Evolutionary conservation across 1,140 invertebrate genomes (phyloP).

Genomic region (Drosophila athabasca): DNA sequence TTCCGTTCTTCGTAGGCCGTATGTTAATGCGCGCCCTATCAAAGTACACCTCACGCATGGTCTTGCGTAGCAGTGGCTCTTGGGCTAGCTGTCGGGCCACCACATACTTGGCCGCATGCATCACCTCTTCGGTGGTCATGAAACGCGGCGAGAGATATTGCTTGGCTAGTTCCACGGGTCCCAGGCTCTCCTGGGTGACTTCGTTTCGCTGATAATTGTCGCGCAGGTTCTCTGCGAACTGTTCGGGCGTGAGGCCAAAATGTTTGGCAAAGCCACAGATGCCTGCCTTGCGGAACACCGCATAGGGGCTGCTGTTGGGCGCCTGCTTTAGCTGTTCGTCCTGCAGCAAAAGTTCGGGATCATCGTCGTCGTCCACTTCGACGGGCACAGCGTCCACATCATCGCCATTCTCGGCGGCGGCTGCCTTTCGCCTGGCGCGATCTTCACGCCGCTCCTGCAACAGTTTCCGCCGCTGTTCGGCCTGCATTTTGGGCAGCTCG

Average conservation of each 20-base stretch:
- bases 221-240: constrained; percentile 98
- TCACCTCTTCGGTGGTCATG: constrained; percentile 88
- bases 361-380: constrained; percentile 85
- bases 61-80: constrained; percentile 94
- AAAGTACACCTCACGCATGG: constrained; percentile 94
- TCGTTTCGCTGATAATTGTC: constrained; percentile 99
- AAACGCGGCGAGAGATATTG: constrained; percentile 87
- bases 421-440: constrained; percentile 83
- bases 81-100: constrained; percentile 96
- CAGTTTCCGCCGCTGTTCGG: constrained; percentile 87
- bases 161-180: constrained; percentile 92
- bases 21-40: constrained; percentile 94
- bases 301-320: constrained; percentile 93
- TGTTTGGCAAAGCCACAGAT: constrained; percentile 94
- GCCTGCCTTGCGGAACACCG: constrained; percentile 92
- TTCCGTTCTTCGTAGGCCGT: constrained; percentile 94
- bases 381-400: constrained; percentile 84
- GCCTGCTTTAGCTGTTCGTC: constrained; percentile 91
- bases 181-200: constrained; percentile 94
- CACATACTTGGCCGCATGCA: constrained; percentile 96
- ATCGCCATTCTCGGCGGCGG: constrained; percentile 83
- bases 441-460: constrained; percentile 86
- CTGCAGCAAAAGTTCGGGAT: constrained; percentile 85
- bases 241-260: constrained; percentile 97
- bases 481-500: constrained; percentile 94